phyloP scores from a whole-genome alignment of 2,888 invertebrate genomes.

The Barypeithes pellucidus region DNA sequence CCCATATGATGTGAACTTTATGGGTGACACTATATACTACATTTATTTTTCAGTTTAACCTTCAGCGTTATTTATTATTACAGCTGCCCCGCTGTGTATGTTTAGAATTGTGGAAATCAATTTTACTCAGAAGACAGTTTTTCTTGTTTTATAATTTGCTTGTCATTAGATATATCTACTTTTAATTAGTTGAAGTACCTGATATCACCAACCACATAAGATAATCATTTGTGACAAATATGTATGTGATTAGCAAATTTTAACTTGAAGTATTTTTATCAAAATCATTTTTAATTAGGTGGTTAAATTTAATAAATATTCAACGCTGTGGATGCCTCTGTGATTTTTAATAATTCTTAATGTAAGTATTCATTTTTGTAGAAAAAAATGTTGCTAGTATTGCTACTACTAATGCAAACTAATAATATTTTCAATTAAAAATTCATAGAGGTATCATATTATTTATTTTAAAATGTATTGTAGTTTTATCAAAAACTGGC shows the following conservation, averaged over 20 bases:
- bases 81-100: too few species aligned
- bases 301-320: not conserved
- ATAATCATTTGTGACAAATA: not conserved
- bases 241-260: not conserved
- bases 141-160: not conserved
- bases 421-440: too few species aligned
- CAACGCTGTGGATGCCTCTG: not conserved
- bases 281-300: not conserved
- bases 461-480: too few species aligned
- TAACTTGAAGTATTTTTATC: not conserved
- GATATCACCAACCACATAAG: slow-evolving; percentile 4
- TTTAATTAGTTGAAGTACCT: not conserved
- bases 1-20: too few species aligned
- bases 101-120: too few species aligned
- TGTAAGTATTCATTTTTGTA: not conserved
- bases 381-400: not conserved
- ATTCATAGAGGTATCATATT: too few species aligned
- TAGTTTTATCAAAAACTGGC: too few species aligned
- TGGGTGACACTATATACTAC: too few species aligned
- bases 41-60: too few species aligned
- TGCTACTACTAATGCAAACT: too few species aligned
- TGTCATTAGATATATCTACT: not conserved
- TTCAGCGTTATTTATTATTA: too few species aligned
- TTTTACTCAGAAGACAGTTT: not conserved
- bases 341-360: not conserved